A percentile compares a stretch with the other conserved stretches of the same genome.
Conservation (phyloP, 2,113 vertebrate species). For the Coptodon rendalli region DNA sequence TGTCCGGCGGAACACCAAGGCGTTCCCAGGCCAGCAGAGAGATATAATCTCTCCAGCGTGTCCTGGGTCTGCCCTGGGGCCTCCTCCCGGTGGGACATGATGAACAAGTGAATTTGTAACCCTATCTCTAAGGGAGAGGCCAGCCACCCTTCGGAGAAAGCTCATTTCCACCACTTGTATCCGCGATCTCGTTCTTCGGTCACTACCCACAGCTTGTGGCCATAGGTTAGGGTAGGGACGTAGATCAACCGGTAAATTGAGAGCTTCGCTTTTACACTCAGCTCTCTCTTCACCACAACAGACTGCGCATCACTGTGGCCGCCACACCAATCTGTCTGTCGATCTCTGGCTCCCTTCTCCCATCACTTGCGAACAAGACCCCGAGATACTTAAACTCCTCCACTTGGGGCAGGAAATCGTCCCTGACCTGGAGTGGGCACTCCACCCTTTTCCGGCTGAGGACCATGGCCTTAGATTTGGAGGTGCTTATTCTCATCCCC, state of each 20-base stretch:
- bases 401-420: accelerated
- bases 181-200: too few relatives aligned
- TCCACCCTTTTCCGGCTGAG: neutral
- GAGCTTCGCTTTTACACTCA: accelerated
- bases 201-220: too few relatives aligned
- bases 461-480: neutral
- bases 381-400: neutral
- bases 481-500: neutral
- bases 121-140: too few relatives aligned
- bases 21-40: too few relatives aligned
- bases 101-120: too few relatives aligned
- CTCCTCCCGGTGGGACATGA: too few relatives aligned
- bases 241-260: neutral
- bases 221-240: too few relatives aligned
- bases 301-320: neutral
- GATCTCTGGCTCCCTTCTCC: accelerated
- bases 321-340: neutral
- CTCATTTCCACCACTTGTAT: too few relatives aligned
- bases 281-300: neutral
- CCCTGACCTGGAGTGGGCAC: neutral
- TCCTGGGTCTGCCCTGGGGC: too few relatives aligned
- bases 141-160: too few relatives aligned
- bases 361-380: neutral
- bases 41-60: too few relatives aligned
- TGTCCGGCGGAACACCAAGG: accelerated